phyloP scores from a whole-genome alignment of 2,113 vertebrate species.

The Shinisaurus crocodilurus region DNA sequence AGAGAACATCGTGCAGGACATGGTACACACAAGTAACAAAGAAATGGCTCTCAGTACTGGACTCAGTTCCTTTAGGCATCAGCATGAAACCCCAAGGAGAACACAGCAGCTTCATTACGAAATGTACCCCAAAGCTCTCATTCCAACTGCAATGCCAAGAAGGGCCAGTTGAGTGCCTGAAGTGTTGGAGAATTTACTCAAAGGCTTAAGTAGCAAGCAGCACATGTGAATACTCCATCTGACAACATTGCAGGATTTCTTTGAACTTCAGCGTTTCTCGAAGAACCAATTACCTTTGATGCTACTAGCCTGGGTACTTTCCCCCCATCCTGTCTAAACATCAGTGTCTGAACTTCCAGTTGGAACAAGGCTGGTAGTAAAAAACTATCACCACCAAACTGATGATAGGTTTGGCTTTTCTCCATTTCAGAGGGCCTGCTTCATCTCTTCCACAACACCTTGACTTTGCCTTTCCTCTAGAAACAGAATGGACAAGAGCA shows the following conservation, averaged over 20 bases:
- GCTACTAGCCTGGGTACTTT: neutral
- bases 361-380: neutral
- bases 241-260: slow-evolving; percentile 14
- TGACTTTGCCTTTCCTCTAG: neutral
- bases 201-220: slow-evolving; percentile 19
- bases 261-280: slow-evolving; percentile 15
- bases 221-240: slow-evolving; percentile 13
- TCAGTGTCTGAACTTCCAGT: neutral
- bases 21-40: slow-evolving; percentile 48
- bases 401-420: neutral
- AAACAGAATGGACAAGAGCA: neutral
- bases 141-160: slow-evolving; percentile 39
- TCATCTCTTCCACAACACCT: fast-evolving
- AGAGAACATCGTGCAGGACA: slow-evolving; percentile 33
- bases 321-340: neutral
- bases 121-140: neutral
- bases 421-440: neutral
- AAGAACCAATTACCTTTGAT: fast-evolving
- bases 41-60: neutral
- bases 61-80: slow-evolving; percentile 8
- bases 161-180: slow-evolving; percentile 44
- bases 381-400: fast-evolving
- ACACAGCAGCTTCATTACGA: slow-evolving; percentile 22
- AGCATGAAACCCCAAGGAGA: slow-evolving; percentile 22
- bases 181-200: slow-evolving; percentile 19